Base-by-base conservation (phyloP, 2,888 invertebrate species). In the Campoplex capitator region DNA sequence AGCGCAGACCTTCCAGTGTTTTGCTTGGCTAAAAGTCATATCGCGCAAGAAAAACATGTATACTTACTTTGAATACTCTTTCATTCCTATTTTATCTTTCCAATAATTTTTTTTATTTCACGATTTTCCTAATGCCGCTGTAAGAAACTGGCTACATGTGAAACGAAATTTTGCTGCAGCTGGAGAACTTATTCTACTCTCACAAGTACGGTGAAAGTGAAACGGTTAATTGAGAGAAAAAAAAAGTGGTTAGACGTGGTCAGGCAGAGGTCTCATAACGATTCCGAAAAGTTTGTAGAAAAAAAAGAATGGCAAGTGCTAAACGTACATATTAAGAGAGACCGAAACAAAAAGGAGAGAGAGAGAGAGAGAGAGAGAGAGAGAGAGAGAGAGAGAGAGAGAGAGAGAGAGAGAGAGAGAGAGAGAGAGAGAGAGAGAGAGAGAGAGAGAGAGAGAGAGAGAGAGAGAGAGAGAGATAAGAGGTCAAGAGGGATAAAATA, bases 231-330 rank as follows among this genome's bases (percentile, higher is more conserved):
- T 83, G 68, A 65, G 65, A 38, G 6, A 65, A 71, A n/a, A 54
- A 82, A 77, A 45, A 84, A 68, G 73, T 74, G 54, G 74, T 84
- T 87, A 68, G 54, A 84, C 71, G 67, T 84, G 58, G 71, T 79
- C 71, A 79, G 67, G 79, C 28, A 56, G 42, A 71, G 70, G 79
- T 87, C 79, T 82, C 51, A 82, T 84, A 83, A 84, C 70, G 78
- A 70, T 71, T 78, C 58, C 1, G 4, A 13, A 54, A 56, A 18
- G 3, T 56, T 45, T 48, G 56, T 35, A 70, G 35, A 67, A 23
- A 38, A 67, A 62, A 56, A 79, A 48, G 67, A 28, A 75, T 42
- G 54, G 42, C 67, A 42, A 75, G 74, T 67, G 38, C 65, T 28
- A 28, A 71, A 51, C 28, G 62, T 56, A 28, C n/a, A 38, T 45